A percentile compares a stretch with the other conserved stretches of the same genome.
These are phyloP conservation scores for Mustela lutreola DNA, from an alignment of 2,113 vertebrate species.

Conservation along the genomic window DNA sequence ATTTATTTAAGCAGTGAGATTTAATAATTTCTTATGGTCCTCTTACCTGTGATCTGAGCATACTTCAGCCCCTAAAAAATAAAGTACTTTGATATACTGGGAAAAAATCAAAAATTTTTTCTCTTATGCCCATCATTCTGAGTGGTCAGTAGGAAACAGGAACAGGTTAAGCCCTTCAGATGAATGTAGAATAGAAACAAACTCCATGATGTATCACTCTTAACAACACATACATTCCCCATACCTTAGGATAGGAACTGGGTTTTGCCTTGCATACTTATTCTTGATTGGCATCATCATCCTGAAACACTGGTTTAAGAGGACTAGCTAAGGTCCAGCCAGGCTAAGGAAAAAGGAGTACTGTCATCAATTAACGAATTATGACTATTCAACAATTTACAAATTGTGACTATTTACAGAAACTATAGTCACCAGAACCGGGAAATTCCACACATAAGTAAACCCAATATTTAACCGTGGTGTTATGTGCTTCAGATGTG, in stretches of 20 bases:
- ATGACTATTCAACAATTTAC: neutral
- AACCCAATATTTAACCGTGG: neutral
- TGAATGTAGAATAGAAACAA: neutral
- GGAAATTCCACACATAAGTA: neutral
- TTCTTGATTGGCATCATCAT: neutral
- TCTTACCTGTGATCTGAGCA: conserved; percentile 68
- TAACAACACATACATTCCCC: neutral
- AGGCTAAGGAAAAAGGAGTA: neutral
- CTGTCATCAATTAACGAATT: neutral
- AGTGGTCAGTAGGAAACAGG: neutral
- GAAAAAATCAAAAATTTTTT: conserved; percentile 64
- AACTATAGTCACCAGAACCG: neutral
- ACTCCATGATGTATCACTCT: neutral
- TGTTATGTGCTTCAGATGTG: neutral
- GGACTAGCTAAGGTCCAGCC: neutral
- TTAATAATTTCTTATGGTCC: conserved; percentile 68
- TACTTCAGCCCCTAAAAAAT: neutral
- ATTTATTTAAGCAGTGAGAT: conserved; percentile 75
- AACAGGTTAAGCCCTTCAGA: neutral
- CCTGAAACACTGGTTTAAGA: neutral
- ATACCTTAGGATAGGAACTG: neutral
- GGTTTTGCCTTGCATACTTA: neutral
- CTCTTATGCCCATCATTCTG: neutral
- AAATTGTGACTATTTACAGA: neutral
- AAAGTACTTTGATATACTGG: neutral